Base-by-base conservation (phyloP, 1,140 invertebrate species). In the Zaprionus camerounensis region DNA sequence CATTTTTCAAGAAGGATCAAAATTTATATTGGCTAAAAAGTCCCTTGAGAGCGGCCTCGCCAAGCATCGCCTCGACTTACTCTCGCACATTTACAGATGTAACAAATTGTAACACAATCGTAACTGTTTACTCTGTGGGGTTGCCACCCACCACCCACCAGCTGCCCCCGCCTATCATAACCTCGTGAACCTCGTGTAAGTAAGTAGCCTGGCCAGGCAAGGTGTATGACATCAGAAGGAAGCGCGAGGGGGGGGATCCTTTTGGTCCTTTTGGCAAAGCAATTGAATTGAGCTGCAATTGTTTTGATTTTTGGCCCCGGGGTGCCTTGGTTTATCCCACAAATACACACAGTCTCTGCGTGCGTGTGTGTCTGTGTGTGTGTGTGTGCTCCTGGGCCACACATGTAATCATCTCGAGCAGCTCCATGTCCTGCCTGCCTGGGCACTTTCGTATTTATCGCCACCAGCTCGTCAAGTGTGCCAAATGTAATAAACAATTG, bases 41-140 rank as follows among this genome's bases (percentile, higher is more conserved):
- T 88, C 85, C 85, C 85, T 82, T 73, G 85, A 88, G 85, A 90
- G 85, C 85, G 41, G 41, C 41, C 41, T 46, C n/a, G 41, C 41
- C n/a, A 17, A 20, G 46, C 46, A n/a, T 44, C 15, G 41, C 90
- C 84, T 90, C 72, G 72, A 66, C 76, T 59, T 64, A 58, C 46
- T 46, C 69, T 36, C 69, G 28, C 28, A 88, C 85, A 88, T 81
- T 90, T 90, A 90, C 85, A 90, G 86, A 77, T 90, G 85, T 90
- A 90, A 90, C 85, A 90, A 90, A 90, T 90, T 90, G 85, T 90
- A 90, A 90, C 86, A 85, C 85, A 90, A 90, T 90, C 85, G 85
- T 90, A 91, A 90, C 85, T 88, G 85, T 90, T 88, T 88, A 88
- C 80, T 82, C 80, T 72, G 73, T 72, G 73, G 80, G 83, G 82